Conservation (phyloP, 2,797 vertebrate genomes). For the Propithecus perrieri region DNA sequence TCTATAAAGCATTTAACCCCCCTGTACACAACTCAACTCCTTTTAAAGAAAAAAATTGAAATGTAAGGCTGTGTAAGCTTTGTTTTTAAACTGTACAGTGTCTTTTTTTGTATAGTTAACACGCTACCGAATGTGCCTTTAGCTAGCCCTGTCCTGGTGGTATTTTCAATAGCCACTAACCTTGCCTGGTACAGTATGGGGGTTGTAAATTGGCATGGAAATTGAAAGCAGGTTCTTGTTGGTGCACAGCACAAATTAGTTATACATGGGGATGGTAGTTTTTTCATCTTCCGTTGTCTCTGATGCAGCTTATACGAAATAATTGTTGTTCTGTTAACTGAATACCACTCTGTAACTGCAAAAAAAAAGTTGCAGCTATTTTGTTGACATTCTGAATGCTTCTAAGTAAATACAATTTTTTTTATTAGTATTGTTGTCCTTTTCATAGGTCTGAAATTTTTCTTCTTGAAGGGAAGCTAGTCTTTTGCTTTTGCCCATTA, state of each 20-base stretch:
- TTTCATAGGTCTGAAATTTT: no score
- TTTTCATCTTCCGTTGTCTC: no score
- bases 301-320: no score
- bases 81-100: constrained; percentile 99
- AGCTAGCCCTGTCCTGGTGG: constrained; percentile 90
- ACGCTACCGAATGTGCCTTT: constrained; percentile 96
- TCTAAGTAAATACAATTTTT: constrained; percentile 92
- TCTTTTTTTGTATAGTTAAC: constrained; percentile 98
- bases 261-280: constrained; percentile 73
- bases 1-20: constrained; percentile 97
- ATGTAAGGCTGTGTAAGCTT: constrained; percentile 93
- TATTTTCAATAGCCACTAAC: constrained; percentile 91
- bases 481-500: no score
- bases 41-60: constrained; percentile 90
- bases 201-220: constrained; percentile 92
- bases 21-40: constrained; percentile 96
- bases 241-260: constrained; percentile 95
- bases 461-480: no score
- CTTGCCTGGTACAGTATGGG: constrained; percentile 93
- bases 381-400: constrained; percentile 95
- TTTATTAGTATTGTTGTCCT: no score
- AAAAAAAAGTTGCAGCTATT: constrained; percentile 79
- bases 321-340: neutral
- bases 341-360: neutral
- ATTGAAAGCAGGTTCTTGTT: constrained; percentile 91